Evolutionary conservation across 2,797 vertebrate species (phyloP).

Genomic region (Coranthus polyacanthus): DNA sequence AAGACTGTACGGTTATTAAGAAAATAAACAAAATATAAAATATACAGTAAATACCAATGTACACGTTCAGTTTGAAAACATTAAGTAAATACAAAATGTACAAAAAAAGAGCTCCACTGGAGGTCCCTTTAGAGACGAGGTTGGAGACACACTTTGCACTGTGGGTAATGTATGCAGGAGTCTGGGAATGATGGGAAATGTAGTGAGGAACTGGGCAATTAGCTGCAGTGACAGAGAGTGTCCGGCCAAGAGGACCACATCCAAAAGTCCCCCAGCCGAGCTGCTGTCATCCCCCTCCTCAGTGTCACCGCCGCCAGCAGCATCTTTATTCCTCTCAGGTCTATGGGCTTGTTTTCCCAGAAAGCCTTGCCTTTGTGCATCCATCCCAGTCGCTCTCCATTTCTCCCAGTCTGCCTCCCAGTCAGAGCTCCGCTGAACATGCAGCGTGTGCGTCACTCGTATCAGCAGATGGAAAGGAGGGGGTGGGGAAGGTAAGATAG

Average conservation of each 20-base stretch:
- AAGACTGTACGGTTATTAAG: too few species aligned
- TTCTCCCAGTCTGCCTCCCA: too few species aligned
- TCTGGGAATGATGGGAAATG: conserved; percentile 57
- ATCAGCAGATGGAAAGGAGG: conserved; percentile 80
- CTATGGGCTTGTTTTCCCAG: not conserved
- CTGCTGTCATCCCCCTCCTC: too few species aligned
- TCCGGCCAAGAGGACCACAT: not conserved
- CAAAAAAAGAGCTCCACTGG: conserved; percentile 53
- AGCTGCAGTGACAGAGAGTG: conserved; percentile 4
- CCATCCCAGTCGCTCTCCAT: too few species aligned
- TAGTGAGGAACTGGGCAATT: conserved; percentile 32
- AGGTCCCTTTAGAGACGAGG: conserved; percentile 42
- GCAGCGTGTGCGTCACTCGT: conserved; percentile 78
- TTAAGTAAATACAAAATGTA: too few species aligned
- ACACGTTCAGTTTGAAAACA: too few species aligned
- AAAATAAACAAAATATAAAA: too few species aligned
- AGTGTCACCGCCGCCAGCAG: conserved; percentile 6
- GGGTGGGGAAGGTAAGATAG: conserved; percentile 51
- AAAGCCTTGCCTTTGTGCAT: conserved; percentile 17
- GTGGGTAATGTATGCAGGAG: conserved; percentile 37
- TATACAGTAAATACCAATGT: too few species aligned
- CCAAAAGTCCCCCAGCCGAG: not conserved
- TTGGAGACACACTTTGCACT: conserved; percentile 19
- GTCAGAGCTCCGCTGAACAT: conserved; percentile 87
- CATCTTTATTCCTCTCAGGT: conserved; percentile 26